phyloP scores from a whole-genome alignment of 2,113 vertebrate species.

The Hirundichthys speculiger region DNA sequence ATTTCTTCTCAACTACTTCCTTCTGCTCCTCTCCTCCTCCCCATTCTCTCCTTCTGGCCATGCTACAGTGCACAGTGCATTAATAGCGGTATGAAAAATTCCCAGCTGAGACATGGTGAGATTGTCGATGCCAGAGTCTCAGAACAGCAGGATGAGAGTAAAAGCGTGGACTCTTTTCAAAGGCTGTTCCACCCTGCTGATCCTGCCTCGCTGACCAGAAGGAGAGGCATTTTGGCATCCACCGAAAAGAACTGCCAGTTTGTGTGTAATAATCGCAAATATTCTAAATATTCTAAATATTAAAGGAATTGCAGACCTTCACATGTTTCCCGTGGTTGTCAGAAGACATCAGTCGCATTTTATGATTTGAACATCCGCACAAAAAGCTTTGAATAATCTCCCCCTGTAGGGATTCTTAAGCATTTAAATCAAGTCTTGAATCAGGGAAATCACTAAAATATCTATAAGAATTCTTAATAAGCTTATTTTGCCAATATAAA shows the following conservation, averaged over 20 bases:
- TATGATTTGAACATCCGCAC: conserved; percentile 20
- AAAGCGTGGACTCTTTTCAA: conserved; percentile 47
- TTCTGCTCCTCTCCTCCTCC: conserved; percentile 11
- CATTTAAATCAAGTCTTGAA: neutral
- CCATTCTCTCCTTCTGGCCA: conserved; percentile 28
- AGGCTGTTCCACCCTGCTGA: conserved; percentile 42
- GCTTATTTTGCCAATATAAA: neutral
- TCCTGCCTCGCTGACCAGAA: conserved; percentile 23
- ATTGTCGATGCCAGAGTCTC: conserved; percentile 63
- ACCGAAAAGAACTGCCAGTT: conserved; percentile 23
- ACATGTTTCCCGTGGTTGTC: neutral
- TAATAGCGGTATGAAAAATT: conserved; percentile 66
- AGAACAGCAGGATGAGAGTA: conserved; percentile 47
- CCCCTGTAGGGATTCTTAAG: neutral
- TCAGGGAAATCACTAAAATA: neutral
- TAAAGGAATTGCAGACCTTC: neutral
- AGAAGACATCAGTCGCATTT: neutral
- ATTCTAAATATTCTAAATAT: neutral
- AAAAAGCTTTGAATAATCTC: neutral
- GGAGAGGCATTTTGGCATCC: conserved; percentile 25
- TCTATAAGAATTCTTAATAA: neutral
- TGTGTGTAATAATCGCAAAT: conserved; percentile 5
- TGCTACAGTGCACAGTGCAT: conserved; percentile 56
- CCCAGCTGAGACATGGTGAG: conserved; percentile 53
- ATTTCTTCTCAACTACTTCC: conserved; percentile 44